Percentiles rank a stretch among this genome's conserved stretches.
These are phyloP conservation scores for Plagodis pulveraria DNA, from an alignment of 2,888 invertebrate species.

Conservation along the genomic window DNA sequence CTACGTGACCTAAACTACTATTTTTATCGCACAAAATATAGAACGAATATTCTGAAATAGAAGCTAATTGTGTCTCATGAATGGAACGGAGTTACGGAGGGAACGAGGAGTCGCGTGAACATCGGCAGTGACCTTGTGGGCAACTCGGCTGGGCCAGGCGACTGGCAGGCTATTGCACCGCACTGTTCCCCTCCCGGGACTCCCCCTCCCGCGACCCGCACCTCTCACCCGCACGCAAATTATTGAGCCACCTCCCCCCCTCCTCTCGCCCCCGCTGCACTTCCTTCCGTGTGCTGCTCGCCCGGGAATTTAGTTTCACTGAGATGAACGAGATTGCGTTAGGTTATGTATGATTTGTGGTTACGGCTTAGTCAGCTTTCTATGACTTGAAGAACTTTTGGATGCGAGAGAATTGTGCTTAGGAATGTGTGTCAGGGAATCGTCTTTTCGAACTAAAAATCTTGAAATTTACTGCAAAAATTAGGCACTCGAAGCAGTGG, in stretches of 20 bases:
- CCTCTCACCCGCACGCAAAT: conserved; percentile 3
- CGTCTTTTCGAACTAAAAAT: too few relatives aligned
- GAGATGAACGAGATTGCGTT: conserved; percentile 48
- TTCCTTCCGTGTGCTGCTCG: conserved; percentile 65
- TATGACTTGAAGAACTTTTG: neutral
- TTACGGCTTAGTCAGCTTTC: conserved; percentile 9
- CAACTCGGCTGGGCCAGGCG: conserved; percentile 56
- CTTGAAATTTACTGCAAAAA: too few relatives aligned
- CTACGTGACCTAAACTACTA: neutral
- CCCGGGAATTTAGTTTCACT: conserved; percentile 61
- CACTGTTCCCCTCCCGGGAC: conserved; percentile 40
- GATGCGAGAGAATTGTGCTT: neutral
- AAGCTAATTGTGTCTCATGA: conserved; percentile 66
- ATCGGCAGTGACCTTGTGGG: conserved; percentile 76
- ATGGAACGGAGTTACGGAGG: conserved; percentile 48
- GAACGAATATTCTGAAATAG: conserved; percentile 52
- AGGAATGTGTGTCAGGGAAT: conserved; percentile 3
- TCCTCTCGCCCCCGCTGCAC: conserved; percentile 58
- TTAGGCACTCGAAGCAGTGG: too few relatives aligned
- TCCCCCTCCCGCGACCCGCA: conserved; percentile 23
- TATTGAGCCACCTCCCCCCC: conserved; percentile 13
- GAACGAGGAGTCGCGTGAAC: conserved; percentile 54
- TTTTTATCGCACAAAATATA: conserved; percentile 13
- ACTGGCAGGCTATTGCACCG: conserved; percentile 63
- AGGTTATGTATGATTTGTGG: conserved; percentile 52